These are phyloP conservation scores for Miltochrista miniata DNA, from an alignment of 2,888 invertebrate species.

Conservation along the genomic window DNA sequence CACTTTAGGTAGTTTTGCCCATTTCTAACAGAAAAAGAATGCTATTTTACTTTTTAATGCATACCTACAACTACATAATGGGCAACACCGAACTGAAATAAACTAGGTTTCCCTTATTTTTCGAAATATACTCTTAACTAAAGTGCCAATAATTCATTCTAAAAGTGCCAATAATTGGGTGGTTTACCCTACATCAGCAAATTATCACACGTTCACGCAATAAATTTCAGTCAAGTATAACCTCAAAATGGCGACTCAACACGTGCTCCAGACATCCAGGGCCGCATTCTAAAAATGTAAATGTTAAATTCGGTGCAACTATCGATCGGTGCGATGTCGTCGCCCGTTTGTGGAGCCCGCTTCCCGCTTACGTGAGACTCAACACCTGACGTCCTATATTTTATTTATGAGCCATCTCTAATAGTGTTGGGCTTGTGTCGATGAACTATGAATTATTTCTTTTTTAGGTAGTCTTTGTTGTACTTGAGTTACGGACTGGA, in stretches of 20 bases:
- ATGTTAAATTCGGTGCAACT: conserved; percentile 34
- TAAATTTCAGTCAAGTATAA: conserved; percentile 10
- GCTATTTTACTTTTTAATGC: no score
- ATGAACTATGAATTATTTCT: neutral
- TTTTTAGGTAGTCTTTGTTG: neutral
- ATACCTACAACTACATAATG: no score
- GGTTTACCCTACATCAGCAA: no score
- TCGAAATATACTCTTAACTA: no score
- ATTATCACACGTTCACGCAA: conserved; percentile 1
- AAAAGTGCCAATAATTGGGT: no score
- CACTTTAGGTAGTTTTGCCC: no score
- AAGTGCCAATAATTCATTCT: no score
- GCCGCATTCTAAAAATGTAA: conserved; percentile 26
- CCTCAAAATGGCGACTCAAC: conserved; percentile 15
- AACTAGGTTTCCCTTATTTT: no score
- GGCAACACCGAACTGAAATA: no score
- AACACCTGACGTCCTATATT: conserved; percentile 64
- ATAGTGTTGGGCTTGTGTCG: conserved; percentile 25
- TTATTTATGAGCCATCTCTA: conserved; percentile 58
- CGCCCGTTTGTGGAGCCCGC: conserved; percentile 26
- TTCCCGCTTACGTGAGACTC: conserved; percentile 44
- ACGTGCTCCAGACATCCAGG: conserved; percentile 4
- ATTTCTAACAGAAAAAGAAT: no score
- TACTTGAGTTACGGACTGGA: no score
- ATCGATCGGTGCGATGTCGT: conserved; percentile 28